Base-by-base conservation (phyloP, 2,888 invertebrate species). In the Cryptophagus acutangulus region DNA sequence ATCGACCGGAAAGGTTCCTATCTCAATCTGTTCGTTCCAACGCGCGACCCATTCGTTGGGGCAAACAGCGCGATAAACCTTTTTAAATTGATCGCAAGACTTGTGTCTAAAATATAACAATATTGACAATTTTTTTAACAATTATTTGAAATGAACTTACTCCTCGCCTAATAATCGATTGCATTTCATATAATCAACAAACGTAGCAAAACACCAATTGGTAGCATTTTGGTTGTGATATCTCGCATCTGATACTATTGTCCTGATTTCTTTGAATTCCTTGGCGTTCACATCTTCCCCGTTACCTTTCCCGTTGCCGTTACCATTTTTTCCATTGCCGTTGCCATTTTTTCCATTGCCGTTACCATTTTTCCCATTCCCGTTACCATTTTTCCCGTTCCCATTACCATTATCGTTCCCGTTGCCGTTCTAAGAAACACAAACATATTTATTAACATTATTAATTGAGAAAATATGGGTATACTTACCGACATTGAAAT, bases 1-100 rank as follows among this genome's bases (percentile, higher is more conserved):
- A 36, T 55, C 55, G 1, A 49, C 45, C 15, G 56, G 55, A 48
- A 58, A 58, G 5, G 46, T 58, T n/a, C 58, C 58, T 17, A 40
- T 37, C 35, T 48, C 39, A 13, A 56, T 45, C 43, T 58, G 58
- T 9, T 52, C 46, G 30, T 58, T 52, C 56, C 56, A 58, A 38
- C 44, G 42, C 24, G 38, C 37, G n/a, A 55, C 37, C 58, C 58
- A 58, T 1, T 45, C 51, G 26, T 55, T 46, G 2, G 58, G 58
- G 26, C 58, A 58, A 16, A 56, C 41, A 1, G 52, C 18, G 39
- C 24, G 41, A 30, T 48, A 56, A 24, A 56, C 51, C 44, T 52
- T 52, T 4, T 44, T 36, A 35, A 58, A 54, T 26, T 54, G 48
- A 2, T 42, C 31, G 31, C 58, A 58, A 31, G 47, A 46, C 4